Percentiles rank a stretch among this genome's conserved stretches.
phyloP scores from a whole-genome alignment of 1,140 invertebrate species.

The Melitaea cinxia region DNA sequence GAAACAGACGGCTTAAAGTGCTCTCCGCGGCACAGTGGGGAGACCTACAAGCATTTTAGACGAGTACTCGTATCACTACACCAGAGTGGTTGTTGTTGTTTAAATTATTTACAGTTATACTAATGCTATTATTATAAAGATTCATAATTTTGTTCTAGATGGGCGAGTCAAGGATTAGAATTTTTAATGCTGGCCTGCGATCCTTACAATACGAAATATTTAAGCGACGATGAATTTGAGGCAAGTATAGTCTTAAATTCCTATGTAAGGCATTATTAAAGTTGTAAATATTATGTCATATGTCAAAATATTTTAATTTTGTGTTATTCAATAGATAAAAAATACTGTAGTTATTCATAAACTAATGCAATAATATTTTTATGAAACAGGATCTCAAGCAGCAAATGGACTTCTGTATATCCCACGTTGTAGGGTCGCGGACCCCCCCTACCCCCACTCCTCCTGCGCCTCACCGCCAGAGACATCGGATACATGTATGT shows the following conservation, averaged over 20 bases:
- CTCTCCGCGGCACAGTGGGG: too few species aligned
- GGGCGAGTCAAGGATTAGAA: constrained; percentile 93
- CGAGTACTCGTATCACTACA: too few species aligned
- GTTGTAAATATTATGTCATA: too few species aligned
- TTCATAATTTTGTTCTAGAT: constrained; percentile 77
- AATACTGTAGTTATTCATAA: too few species aligned
- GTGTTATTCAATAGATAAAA: too few species aligned
- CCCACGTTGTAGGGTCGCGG: constrained; percentile 88
- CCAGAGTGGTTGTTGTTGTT: too few species aligned
- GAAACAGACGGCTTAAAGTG: too few species aligned
- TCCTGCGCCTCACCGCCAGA: constrained; percentile 41
- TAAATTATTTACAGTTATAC: too few species aligned
- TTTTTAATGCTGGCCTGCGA: constrained; percentile 92
- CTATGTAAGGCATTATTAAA: neutral
- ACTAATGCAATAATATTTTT: too few species aligned
- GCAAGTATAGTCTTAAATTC: constrained; percentile 44
- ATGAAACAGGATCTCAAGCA: constrained; percentile 83
- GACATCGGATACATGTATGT: constrained; percentile 49
- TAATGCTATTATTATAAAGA: too few species aligned
- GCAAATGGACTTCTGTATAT: constrained; percentile 88
- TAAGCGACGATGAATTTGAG: constrained; percentile 90
- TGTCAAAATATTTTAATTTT: too few species aligned
- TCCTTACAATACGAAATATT: constrained; percentile 88
- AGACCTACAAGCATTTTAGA: too few species aligned
- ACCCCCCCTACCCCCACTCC: constrained; percentile 55